Conservation (phyloP, 2,888 invertebrate genomes). For the Plemyria rubiginata region DNA sequence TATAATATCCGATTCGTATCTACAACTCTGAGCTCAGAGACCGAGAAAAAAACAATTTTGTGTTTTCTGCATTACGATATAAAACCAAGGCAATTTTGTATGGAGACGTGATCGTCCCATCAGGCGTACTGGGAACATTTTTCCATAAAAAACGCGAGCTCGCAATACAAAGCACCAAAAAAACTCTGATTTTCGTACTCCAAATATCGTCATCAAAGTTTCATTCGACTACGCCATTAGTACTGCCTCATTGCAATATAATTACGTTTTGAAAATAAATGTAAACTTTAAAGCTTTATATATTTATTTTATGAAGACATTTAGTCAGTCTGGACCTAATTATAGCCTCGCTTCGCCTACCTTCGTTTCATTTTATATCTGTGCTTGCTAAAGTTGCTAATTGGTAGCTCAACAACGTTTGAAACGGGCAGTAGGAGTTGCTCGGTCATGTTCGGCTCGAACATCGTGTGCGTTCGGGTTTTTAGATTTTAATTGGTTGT, state of each 20-base stretch:
- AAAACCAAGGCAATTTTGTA: too few relatives aligned
- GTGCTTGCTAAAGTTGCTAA: constrained; percentile 56
- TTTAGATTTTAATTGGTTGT: too few relatives aligned
- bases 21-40: too few relatives aligned
- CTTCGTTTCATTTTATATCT: constrained; percentile 53
- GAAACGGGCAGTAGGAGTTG: constrained; percentile 49
- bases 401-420: constrained; percentile 54
- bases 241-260: background rate
- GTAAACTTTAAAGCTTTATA: constrained; percentile 25
- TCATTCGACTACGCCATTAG: background rate
- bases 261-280: constrained; percentile 12
- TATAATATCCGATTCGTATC: too few relatives aligned
- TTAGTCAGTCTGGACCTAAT: constrained; percentile 45
- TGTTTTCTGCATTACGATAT: too few relatives aligned
- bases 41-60: too few relatives aligned
- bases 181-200: too few relatives aligned
- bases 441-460: background rate
- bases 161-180: too few relatives aligned
- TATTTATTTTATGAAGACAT: constrained; percentile 48
- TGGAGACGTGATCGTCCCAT: too few relatives aligned
- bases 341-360: constrained; percentile 44
- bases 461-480: background rate
- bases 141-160: too few relatives aligned
- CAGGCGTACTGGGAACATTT: too few relatives aligned
- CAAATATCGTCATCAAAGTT: too few relatives aligned